Base-by-base conservation (phyloP, 2,797 vertebrate species). In the Orestias chungarensis region DNA sequence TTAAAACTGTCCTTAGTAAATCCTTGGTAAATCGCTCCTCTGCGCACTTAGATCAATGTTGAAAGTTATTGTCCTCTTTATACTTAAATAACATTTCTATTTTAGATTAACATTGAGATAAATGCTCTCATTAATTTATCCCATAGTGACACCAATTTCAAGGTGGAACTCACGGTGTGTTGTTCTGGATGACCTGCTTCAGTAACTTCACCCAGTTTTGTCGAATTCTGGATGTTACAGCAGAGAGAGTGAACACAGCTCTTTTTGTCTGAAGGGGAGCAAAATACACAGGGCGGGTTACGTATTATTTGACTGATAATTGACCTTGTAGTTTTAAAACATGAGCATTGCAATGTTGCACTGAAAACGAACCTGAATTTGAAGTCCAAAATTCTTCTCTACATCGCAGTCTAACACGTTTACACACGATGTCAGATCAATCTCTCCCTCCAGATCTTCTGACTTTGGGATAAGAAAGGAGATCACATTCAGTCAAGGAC, bases 181-280 rank as follows among this genome's bases (percentile, higher is more conserved):
- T 90, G 20, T 93, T 94, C 55, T 95, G 95, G 80, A 98, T 95
- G 0, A 93, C 95, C 88, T 96, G 96, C 86, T 93, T 95, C 79
- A 99, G 92, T 75, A 96, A 95, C 85, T 97, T 97, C 0, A 99
- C 95, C 98, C 98, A 99, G 93, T 96, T 98, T 88, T 94, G 94
- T 57, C 95, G 95, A 91, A 97, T 97, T 83, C 96, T 96, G 0
- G 97, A 98, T 77, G 97, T 99, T 95, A 96, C 95, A 1, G 96
- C 96, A 9, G 96, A 99, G 74, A 99, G 91, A 17, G 95, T 98
- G 83, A 97, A 96, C 85, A 95, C 80, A 0, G 95, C 94, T 35
- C 95, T 94, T 85, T 93, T 96, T 31, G 96, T 98, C 97, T 99
- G 91, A 27, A 78, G 47, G 62, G 87, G 73, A 90, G 89, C 89